Conservation (phyloP, 2,888 invertebrate genomes). For the Trachelus iudaicus region DNA sequence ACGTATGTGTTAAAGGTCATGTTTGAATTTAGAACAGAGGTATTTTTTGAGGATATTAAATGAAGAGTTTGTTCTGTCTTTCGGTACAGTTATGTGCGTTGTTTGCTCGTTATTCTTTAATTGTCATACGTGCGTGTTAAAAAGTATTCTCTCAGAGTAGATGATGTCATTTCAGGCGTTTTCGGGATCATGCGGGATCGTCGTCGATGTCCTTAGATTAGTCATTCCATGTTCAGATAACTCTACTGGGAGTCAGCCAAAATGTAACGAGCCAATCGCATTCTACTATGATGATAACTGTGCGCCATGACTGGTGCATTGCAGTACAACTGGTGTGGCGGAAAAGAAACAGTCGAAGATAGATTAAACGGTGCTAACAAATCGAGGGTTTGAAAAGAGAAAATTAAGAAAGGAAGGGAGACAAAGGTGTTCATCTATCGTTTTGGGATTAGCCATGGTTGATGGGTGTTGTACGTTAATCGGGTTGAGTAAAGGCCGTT, state of each 20-base stretch:
- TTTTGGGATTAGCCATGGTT: conserved; percentile 18
- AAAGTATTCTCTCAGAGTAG: not conserved
- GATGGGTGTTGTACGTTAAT: not conserved
- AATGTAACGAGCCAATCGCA: conserved; percentile 21
- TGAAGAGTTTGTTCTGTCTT: not conserved
- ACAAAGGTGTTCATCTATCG: not conserved
- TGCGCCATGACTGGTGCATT: conserved; percentile 22
- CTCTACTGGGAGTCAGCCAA: not conserved
- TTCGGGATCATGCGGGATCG: not conserved
- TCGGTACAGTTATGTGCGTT: not conserved
- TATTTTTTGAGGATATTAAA: not conserved
- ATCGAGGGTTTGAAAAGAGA: not conserved
- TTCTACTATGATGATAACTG: conserved; percentile 18
- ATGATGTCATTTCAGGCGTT: not conserved
- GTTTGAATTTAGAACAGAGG: not conserved
- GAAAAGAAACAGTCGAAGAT: not conserved
- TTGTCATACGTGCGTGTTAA: not conserved
- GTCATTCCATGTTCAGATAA: not conserved
- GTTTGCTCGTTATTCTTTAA: not conserved
- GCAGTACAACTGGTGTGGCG: conserved; percentile 11
- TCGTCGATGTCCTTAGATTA: not conserved
- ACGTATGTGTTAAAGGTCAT: not conserved
- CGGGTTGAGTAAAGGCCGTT: not conserved
- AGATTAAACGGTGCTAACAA: not conserved
- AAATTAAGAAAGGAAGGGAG: conserved; percentile 1